Base-by-base conservation (phyloP, 2,888 invertebrate genomes). In the Campoplex nolae region DNA sequence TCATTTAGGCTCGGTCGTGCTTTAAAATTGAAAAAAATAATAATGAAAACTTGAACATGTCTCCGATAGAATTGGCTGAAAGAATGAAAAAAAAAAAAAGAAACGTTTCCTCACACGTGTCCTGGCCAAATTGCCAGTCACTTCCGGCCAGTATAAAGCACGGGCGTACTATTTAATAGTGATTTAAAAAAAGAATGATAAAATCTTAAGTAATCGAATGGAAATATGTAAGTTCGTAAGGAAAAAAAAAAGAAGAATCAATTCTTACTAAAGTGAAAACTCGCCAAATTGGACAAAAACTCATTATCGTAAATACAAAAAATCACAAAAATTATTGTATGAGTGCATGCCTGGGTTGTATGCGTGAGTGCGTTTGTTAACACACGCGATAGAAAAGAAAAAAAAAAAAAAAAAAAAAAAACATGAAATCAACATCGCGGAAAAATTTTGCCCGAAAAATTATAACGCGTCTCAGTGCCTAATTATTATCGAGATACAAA, bases 401-500 rank as follows among this genome's bases (percentile, higher is more conserved):
- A 18, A 78, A 70, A 13, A 9, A 45, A 45, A 45, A 45, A 13
- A 45, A 13, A 13, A 13, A 45, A 45, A 13, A 45, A 13, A 13
- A 13, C 13, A 45, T 11, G 80, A 87, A 83, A 81, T 86, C 68
- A 73, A 77, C 77, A 78, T 85, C 79, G 83, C 78, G 74, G 82
- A 86, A 45, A 67, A 83, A 76, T 82, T 76, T 68, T 65, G 45
- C 80, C 73, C 78, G 71, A 77, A 89, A 90, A 90, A 91, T 92
- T 76, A 3, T 91, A 92, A 91, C 93, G 91, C 91, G 90, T 92
- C 91, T 92, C 92, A 93, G 93, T 93, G 93, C 93, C 93, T 93
- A 92, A 92, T 90, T 89, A 89, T 90, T 89, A 90, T 91, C 88
- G 90, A 91, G 74, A 68, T 82, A 74, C 56, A 73, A 80, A 84